These are phyloP conservation scores for Heliconius ismenius DNA, from an alignment of 2,888 invertebrate species.

Conservation along the genomic window DNA sequence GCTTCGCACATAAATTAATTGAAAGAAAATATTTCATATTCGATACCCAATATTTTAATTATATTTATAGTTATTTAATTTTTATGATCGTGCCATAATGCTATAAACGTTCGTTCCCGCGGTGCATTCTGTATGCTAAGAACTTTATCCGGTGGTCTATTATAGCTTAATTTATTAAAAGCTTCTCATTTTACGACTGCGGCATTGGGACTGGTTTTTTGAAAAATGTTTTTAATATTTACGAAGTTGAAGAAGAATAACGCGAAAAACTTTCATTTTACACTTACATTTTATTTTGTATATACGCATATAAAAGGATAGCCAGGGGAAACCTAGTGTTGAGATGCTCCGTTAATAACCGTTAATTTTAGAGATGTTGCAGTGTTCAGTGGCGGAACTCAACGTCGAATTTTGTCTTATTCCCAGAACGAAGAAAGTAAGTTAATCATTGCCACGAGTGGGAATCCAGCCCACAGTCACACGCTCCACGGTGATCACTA, in stretches of 20 bases:
- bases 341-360: no score
- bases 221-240: background rate
- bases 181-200: constrained; percentile 26
- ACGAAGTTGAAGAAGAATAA: background rate
- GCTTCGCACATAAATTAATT: background rate
- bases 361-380: no score
- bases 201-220: constrained; percentile 8
- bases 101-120: constrained; percentile 18
- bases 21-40: background rate
- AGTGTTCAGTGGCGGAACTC: no score
- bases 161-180: constrained; percentile 30
- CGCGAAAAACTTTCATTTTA: background rate
- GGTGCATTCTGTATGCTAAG: constrained; percentile 22
- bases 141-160: constrained; percentile 26
- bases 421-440: no score
- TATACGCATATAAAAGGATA: background rate
- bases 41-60: background rate
- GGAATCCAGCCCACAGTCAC: no score
- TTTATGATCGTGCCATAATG: background rate
- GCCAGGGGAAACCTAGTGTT: no score
- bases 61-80: constrained; percentile 13
- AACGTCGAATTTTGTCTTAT: no score
- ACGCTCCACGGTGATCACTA: no score
- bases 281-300: background rate
- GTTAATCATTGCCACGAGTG: no score